Evolutionary conservation across 2,797 vertebrate genomes (phyloP).

Genomic region (Coregonus suidteri): DNA sequence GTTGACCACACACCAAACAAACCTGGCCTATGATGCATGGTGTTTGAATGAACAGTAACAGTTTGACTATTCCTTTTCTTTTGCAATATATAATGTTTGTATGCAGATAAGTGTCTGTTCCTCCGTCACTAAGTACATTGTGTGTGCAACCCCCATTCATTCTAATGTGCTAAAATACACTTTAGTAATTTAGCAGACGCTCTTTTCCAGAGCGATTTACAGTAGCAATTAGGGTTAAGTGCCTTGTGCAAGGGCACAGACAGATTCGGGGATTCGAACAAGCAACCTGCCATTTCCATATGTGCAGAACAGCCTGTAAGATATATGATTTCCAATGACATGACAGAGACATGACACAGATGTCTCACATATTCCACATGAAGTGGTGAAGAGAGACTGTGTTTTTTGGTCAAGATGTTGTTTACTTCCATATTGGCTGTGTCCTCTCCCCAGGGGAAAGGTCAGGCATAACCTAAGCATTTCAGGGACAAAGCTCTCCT

Average conservation of each 20-base stretch:
- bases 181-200: too few relatives aligned
- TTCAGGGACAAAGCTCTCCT: conserved; percentile 4
- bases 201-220: too few relatives aligned
- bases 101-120: conserved; percentile 55
- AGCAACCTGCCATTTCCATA: conserved; percentile 53
- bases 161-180: conserved; percentile 52
- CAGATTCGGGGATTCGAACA: too few relatives aligned
- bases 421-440: not conserved
- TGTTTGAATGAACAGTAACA: not conserved
- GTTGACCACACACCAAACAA: not conserved
- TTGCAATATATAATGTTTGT: conserved; percentile 24
- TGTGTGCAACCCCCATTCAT: conserved; percentile 53
- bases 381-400: not conserved
- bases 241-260: too few relatives aligned
- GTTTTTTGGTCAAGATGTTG: not conserved
- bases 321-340: conserved; percentile 54
- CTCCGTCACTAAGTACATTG: conserved; percentile 58
- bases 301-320: conserved; percentile 66
- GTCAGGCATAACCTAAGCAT: conserved; percentile 14
- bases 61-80: conserved; percentile 31
- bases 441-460: conserved; percentile 4
- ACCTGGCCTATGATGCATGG: not conserved
- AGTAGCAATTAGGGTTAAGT: too few relatives aligned
- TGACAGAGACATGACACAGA: conserved; percentile 38
- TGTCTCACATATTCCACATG: not conserved